phyloP scores from a whole-genome alignment of 2,113 vertebrate species.

The Nansenia antarctica region DNA sequence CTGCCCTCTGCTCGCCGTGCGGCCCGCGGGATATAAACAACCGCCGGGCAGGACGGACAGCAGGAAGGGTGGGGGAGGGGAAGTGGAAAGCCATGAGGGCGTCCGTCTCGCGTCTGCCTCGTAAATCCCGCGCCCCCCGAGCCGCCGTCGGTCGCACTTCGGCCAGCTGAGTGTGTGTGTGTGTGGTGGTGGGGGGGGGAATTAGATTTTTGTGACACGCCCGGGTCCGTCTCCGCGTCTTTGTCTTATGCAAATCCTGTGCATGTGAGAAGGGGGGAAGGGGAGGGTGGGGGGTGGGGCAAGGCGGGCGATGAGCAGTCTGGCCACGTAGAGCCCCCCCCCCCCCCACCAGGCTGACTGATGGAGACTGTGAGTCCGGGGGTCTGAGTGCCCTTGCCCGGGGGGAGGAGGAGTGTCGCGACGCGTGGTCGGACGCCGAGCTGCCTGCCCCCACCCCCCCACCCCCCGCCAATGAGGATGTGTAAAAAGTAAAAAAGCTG shows the following conservation, averaged over 20 bases:
- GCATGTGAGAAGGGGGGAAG: constrained; percentile 50
- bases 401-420: constrained; percentile 66
- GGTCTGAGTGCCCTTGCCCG: constrained; percentile 69
- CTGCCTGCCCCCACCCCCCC: constrained; percentile 19
- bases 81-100: constrained; percentile 74
- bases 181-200: no score
- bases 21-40: constrained; percentile 67
- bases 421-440: constrained; percentile 43
- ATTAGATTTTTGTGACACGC: no score
- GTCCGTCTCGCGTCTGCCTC: constrained; percentile 60
- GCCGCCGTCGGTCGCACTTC: no score
- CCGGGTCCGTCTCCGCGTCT: no score
- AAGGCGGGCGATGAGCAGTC: constrained; percentile 61
- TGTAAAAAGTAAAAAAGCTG: no score
- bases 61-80: constrained; percentile 49
- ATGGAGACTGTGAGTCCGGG: constrained; percentile 69
- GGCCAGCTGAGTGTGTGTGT: no score
- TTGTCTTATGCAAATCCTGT: constrained; percentile 75
- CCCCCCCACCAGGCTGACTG: constrained; percentile 68
- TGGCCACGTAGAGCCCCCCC: constrained; percentile 75
- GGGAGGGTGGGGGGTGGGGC: constrained; percentile 12
- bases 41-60: constrained; percentile 50
- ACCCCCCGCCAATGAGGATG: no score
- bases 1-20: constrained; percentile 55
- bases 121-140: no score